These are phyloP conservation scores for Epistrophe grossulariae DNA, from an alignment of 2,888 invertebrate genomes.

Conservation along the genomic window DNA sequence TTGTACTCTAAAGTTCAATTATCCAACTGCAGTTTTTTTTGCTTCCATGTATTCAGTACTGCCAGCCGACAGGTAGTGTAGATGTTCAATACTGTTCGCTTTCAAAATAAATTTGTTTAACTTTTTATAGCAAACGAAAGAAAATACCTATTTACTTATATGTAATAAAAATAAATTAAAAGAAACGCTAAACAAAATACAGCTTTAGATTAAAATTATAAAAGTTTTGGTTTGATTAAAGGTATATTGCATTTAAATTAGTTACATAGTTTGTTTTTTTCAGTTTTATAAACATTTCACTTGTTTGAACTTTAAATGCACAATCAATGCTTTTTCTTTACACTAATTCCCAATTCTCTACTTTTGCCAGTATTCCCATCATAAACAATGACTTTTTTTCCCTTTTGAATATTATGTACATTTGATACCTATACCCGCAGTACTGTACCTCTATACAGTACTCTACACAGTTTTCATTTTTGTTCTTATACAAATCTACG, in stretches of 20 bases:
- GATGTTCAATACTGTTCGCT: too few relatives aligned
- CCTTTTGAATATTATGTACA: constrained; percentile 6
- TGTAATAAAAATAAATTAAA: too few relatives aligned
- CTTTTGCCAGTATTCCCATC: background rate
- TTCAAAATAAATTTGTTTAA: too few relatives aligned
- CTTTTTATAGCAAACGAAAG: too few relatives aligned
- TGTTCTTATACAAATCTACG: background rate
- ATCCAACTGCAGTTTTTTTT: too few relatives aligned
- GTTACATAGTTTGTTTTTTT: background rate
- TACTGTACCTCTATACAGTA: background rate
- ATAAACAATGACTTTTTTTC: constrained; percentile 21
- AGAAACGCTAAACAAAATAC: too few relatives aligned
- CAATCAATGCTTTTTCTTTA: background rate
- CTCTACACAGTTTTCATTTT: background rate
- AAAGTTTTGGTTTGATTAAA: background rate
- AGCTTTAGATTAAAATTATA: too few relatives aligned
- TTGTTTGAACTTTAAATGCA: background rate
- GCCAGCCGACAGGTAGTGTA: too few relatives aligned
- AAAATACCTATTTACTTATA: too few relatives aligned
- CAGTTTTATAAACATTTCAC: background rate
- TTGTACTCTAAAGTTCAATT: too few relatives aligned
- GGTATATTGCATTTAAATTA: background rate
- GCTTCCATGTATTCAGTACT: too few relatives aligned
- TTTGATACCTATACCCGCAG: background rate
- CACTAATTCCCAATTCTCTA: background rate